phyloP scores from a whole-genome alignment of 2,888 invertebrate species.

The Chrysolina haemoptera region DNA sequence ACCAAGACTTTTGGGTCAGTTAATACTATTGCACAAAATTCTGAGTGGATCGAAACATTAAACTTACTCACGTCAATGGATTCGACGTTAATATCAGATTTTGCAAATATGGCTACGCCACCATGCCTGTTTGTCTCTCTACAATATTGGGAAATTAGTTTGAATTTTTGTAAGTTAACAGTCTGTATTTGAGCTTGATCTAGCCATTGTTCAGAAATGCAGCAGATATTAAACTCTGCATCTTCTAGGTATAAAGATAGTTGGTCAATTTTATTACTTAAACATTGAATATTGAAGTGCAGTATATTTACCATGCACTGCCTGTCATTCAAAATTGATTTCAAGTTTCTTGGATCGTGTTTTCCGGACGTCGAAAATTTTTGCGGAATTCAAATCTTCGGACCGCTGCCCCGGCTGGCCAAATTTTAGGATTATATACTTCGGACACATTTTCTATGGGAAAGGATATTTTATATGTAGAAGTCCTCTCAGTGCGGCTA shows the following conservation, averaged over 20 bases:
- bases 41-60: too few relatives aligned
- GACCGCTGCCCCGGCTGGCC: too few relatives aligned
- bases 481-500: too few relatives aligned
- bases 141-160: conserved; percentile 12
- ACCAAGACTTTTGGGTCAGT: neutral
- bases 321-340: neutral
- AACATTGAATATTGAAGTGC: neutral
- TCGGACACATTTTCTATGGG: too few relatives aligned
- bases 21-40: conserved; percentile 12
- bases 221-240: neutral
- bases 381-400: too few relatives aligned
- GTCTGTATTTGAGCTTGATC: conserved; percentile 14
- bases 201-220: neutral
- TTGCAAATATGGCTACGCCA: conserved; percentile 16
- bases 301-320: neutral
- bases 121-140: conserved; percentile 21
- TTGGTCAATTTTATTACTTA: conserved; percentile 19
- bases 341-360: conserved; percentile 3
- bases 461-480: too few relatives aligned
- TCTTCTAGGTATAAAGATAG: conserved; percentile 6
- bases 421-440: too few relatives aligned
- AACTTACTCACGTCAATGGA: conserved; percentile 24
- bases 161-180: conserved; percentile 9
- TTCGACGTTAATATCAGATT: conserved; percentile 13
- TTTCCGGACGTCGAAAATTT: too few relatives aligned